phyloP scores from a whole-genome alignment of 2,888 invertebrate species.

The Oasisia sp. region DNA sequence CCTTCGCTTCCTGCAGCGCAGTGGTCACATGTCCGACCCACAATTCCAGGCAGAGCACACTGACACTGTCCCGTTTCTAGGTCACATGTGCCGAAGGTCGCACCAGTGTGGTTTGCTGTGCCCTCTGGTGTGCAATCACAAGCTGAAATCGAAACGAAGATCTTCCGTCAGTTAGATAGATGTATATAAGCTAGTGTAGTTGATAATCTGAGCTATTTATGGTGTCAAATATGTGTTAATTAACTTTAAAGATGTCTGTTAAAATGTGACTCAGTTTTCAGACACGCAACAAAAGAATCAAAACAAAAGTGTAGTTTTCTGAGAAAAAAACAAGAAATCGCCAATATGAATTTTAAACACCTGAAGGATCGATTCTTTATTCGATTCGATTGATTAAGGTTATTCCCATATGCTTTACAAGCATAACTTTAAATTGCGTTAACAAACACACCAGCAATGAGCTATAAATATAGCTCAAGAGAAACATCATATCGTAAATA shows the following conservation, averaged over 20 bases:
- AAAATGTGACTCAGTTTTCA: no score
- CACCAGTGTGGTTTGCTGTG: conserved; percentile 36
- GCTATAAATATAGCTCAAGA: neutral
- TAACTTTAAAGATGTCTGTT: neutral
- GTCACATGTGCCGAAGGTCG: conserved; percentile 41
- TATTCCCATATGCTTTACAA: no score
- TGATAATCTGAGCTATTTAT: neutral
- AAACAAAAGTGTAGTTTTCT: no score
- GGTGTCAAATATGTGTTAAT: neutral
- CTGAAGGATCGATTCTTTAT: no score
- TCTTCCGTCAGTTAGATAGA: neutral
- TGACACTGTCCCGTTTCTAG: conserved; percentile 45
- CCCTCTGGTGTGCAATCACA: conserved; percentile 43
- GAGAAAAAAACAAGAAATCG: no score
- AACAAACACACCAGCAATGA: neutral
- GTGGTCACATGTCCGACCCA: conserved; percentile 46
- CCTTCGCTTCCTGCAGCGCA: conserved; percentile 43
- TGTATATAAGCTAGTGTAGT: neutral
- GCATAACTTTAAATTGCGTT: no score
- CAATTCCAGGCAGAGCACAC: conserved; percentile 42
- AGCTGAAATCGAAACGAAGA: conserved; percentile 31
- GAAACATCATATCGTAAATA: neutral
- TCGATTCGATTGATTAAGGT: no score
- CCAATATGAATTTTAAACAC: no score
- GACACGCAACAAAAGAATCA: no score